Conservation (phyloP, 2,113 vertebrate genomes). For the Electrona antarctica region DNA sequence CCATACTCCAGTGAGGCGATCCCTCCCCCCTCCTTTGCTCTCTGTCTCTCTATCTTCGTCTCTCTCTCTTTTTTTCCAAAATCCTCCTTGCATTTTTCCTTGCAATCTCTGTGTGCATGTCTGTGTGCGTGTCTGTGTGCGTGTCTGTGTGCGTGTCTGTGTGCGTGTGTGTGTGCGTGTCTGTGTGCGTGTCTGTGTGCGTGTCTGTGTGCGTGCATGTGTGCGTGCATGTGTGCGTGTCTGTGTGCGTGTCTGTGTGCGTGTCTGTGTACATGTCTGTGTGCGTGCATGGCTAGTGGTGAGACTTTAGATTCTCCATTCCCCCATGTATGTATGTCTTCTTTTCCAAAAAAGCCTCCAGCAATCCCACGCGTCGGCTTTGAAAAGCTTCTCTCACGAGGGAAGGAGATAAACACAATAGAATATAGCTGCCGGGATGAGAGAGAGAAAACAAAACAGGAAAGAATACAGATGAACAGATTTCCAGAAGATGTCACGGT, state of each 20-base stretch:
- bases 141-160: background rate
- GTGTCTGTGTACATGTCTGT: constrained; percentile 18
- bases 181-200: background rate
- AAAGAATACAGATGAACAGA: no score
- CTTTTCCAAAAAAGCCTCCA: constrained; percentile 40
- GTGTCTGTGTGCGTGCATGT: constrained; percentile 4
- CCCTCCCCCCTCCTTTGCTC: constrained; percentile 6
- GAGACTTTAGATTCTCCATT: background rate
- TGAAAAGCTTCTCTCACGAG: constrained; percentile 49
- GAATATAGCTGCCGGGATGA: background rate
- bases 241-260: constrained; percentile 16
- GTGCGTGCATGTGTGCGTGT: no score
- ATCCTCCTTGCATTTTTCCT: constrained; percentile 32
- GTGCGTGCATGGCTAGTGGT: constrained; percentile 15
- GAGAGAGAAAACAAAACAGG: background rate
- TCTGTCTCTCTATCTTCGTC: background rate
- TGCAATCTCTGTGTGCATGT: constrained; percentile 37
- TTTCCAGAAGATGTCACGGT: no score
- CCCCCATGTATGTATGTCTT: constrained; percentile 17
- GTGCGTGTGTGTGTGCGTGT: background rate
- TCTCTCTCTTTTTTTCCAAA: constrained; percentile 35
- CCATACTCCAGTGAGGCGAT: constrained; percentile 34
- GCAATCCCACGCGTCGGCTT: constrained; percentile 50
- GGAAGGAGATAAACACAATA: constrained; percentile 46
- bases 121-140: constrained; percentile 20